Evolutionary conservation across 1,140 invertebrate genomes (phyloP), one percentile per base, ranked within the genome.

Genomic region (Argopecten irradians): DNA sequence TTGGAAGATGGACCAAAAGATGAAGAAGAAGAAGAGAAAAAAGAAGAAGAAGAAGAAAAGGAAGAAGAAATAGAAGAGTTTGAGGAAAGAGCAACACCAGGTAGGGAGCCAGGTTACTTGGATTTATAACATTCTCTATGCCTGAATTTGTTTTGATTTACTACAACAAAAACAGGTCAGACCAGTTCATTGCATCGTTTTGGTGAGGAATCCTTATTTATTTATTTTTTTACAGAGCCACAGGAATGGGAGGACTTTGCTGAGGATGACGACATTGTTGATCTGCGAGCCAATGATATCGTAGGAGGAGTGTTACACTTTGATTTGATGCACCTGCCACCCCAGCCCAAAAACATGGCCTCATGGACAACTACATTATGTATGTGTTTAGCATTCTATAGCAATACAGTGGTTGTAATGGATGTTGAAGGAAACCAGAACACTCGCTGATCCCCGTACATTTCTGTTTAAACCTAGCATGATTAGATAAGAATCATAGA

Each of bases 201-300:
- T n/a, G 13, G 46, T 22, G 13, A 55, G 22, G 46, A 55, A 14
- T 13, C 13, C 13, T 13, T 41, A 22, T 41, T 86, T 8, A 22
- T 43, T 55, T 16, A 39, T 86, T 82, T 55, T 32, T 28, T 88
- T 87, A 87, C 90, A 93, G 93, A 93, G 83, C 93, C 93, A n/a
- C 82, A 88, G 34, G 93, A 94, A 83, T 95, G 92, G 92, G 94
- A 95, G 82, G 95, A 95, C 43, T 95, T 95, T 93, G 95, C 95
- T 90, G 95, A 94, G 43, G 94, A 95, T 90, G 95, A 95, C 34
- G 95, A 95, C 91, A 93, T 94, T 1, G 87, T 95, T 22, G 95
- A 96, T 91, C 87, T 96, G 34, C 86, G 95, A 89, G 93, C 94
- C 34, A 93, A 93, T 90, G 84, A 92, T 82, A 93, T 94, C 35